These are phyloP conservation scores for Aleiodes alternator DNA, from an alignment of 2,888 invertebrate species.

Conservation along the genomic window DNA sequence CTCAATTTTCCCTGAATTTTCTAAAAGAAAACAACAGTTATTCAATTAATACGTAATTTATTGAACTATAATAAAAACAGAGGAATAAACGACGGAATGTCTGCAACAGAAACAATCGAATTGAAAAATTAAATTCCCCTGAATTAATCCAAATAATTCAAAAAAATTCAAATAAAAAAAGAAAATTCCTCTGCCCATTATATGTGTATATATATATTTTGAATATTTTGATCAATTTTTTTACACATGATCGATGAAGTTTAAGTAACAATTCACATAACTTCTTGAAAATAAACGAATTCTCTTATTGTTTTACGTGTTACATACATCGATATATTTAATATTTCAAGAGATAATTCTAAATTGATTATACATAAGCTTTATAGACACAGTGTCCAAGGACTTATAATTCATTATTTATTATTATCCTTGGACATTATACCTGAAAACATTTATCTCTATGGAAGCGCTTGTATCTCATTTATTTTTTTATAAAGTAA, in stretches of 20 bases:
- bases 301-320: constrained; percentile 41
- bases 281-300: constrained; percentile 22
- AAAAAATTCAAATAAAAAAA: too few relatives aligned
- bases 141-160: too few relatives aligned
- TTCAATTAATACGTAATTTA: too few relatives aligned
- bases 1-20: too few relatives aligned
- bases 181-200: constrained; percentile 33
- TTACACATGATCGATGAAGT: constrained; percentile 52
- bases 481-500: constrained; percentile 3
- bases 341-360: constrained; percentile 13
- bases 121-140: too few relatives aligned
- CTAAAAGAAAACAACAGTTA: too few relatives aligned
- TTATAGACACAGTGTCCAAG: constrained; percentile 26
- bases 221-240: constrained; percentile 48
- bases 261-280: constrained; percentile 51
- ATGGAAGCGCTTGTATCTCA: constrained; percentile 46
- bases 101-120: too few relatives aligned
- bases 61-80: too few relatives aligned
- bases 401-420: neutral
- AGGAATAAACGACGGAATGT: too few relatives aligned
- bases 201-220: constrained; percentile 32
- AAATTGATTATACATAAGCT: constrained; percentile 40
- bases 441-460: constrained; percentile 41
- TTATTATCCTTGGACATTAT: constrained; percentile 28
- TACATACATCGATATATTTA: constrained; percentile 44